A percentile compares a stretch with the other conserved stretches of the same genome.
Evolutionary conservation across 2,888 invertebrate species (phyloP).

Genomic region (Alentia gelatinosa): DNA sequence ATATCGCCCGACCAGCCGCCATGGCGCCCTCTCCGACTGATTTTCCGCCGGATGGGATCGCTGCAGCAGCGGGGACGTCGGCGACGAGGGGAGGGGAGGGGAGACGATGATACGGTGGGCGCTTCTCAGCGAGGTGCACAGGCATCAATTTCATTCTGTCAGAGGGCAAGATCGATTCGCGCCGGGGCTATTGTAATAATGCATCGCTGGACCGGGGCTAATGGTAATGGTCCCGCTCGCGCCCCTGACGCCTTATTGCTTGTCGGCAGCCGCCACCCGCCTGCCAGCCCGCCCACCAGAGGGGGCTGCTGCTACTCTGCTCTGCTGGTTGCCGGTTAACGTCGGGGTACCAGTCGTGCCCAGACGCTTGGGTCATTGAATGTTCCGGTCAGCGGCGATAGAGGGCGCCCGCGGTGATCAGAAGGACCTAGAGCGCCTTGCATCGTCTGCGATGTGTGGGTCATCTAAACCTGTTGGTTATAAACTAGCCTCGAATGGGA

Average conservation of each 20-base stretch:
- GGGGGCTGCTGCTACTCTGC: neutral
- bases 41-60: neutral
- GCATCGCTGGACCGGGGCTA: neutral
- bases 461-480: neutral
- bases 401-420: neutral
- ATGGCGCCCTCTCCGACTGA: neutral
- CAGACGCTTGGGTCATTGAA: neutral
- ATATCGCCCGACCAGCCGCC: neutral
- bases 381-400: neutral
- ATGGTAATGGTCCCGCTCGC: conserved; percentile 25
- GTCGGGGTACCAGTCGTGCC: neutral
- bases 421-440: neutral
- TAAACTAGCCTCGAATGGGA: neutral
- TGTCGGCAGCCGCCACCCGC: too few species aligned
- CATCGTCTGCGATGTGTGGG: neutral
- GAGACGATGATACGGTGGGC: neutral
- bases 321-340: neutral
- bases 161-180: neutral
- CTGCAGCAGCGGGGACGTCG: neutral
- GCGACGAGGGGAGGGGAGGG: neutral
- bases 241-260: neutral
- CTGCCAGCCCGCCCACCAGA: too few species aligned
- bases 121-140: neutral
- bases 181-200: conserved; percentile 19
- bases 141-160: conserved; percentile 41